These are phyloP conservation scores for Solenodon paradoxus DNA, from an alignment of 2,113 vertebrate species.

Conservation along the genomic window DNA sequence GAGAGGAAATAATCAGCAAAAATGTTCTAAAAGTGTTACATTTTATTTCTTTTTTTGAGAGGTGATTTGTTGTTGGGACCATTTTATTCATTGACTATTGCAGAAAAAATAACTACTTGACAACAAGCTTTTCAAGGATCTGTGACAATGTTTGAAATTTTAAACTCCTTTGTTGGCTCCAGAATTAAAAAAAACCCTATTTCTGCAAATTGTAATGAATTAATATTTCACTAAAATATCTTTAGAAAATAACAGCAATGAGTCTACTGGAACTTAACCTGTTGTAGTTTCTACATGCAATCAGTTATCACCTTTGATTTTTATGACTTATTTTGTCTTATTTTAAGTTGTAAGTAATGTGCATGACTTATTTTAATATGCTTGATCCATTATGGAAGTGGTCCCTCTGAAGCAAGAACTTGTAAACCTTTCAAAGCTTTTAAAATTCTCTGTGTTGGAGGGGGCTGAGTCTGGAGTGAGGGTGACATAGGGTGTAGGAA, in stretches of 20 bases:
- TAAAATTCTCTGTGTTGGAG: neutral
- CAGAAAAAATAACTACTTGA: neutral
- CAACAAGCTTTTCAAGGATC: neutral
- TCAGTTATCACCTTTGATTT: too few relatives aligned
- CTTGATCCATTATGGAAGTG: neutral
- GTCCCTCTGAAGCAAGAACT: neutral
- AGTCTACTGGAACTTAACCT: neutral
- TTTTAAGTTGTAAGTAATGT: neutral
- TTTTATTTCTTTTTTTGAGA: neutral
- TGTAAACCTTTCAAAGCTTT: neutral
- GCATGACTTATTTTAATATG: neutral
- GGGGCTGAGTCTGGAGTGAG: too few relatives aligned
- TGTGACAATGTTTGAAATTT: neutral
- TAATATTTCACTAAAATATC: constrained; percentile 20
- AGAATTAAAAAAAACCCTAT: neutral
- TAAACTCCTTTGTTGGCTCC: neutral
- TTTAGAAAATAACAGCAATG: neutral
- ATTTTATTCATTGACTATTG: neutral
- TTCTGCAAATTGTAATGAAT: neutral
- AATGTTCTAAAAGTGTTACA: neutral
- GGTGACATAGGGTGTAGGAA: neutral
- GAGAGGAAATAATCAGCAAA: neutral
- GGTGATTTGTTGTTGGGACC: neutral
- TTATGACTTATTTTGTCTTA: neutral
- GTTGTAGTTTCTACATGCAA: too few relatives aligned